Conservation (phyloP, 2,888 invertebrate species). For the Athetis lepigone region DNA sequence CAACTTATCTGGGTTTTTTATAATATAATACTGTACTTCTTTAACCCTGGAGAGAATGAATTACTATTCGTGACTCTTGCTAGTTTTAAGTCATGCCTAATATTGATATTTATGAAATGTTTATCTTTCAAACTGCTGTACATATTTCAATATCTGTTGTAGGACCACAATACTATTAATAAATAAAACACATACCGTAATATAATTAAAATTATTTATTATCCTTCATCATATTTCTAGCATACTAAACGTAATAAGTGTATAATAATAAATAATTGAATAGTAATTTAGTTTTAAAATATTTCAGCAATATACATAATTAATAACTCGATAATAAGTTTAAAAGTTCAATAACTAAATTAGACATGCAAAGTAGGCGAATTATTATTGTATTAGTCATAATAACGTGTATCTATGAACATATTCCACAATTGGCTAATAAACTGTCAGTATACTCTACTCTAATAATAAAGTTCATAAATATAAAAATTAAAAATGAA, state of each 20-base stretch:
- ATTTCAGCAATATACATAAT: conserved; percentile 89
- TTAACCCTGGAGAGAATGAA: background rate
- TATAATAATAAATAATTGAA: conserved; percentile 91
- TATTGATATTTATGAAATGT: conserved; percentile 22
- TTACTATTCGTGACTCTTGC: background rate
- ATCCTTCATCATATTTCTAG: conserved; percentile 91
- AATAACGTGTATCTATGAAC: conserved; percentile 78
- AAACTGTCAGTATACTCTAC: conserved; percentile 64
- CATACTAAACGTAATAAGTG: conserved; percentile 91
- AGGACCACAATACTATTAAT: conserved; percentile 22
- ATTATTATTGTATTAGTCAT: conserved; percentile 87
- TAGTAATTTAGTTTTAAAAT: conserved; percentile 90
- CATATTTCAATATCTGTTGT: conserved; percentile 32
- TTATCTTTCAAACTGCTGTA: conserved; percentile 28
- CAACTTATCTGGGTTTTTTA: conserved; percentile 1
- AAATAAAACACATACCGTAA: conserved; percentile 84
- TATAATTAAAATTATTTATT: conserved; percentile 92
- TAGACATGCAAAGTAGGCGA: conserved; percentile 88
- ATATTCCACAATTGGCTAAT: conserved; percentile 70
- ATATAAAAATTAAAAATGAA: conserved; percentile 75
- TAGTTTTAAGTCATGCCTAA: background rate
- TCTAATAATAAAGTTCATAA: conserved; percentile 59
- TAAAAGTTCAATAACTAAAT: conserved; percentile 81
- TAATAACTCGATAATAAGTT: conserved; percentile 86
- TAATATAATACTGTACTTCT: background rate